Conservation (phyloP, 1,140 invertebrate species). For the Atta texana region DNA sequence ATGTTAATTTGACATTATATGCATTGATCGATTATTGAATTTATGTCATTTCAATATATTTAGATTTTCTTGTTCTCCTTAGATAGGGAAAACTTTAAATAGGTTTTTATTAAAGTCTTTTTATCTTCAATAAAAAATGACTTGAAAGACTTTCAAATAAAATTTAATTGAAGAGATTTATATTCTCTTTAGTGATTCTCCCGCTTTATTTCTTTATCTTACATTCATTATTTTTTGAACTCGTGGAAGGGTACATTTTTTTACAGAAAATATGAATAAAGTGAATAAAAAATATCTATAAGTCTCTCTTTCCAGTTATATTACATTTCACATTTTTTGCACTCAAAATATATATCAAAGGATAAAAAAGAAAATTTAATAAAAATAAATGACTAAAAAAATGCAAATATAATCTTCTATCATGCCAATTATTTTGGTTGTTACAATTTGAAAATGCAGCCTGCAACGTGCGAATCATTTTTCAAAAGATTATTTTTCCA, state of each 20-base stretch:
- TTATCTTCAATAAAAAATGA: background rate
- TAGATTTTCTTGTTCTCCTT: no score
- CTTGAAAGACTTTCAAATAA: background rate
- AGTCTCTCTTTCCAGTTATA: background rate
- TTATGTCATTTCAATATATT: no score
- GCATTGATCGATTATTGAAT: no score
- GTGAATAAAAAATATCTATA: background rate
- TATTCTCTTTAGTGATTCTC: background rate
- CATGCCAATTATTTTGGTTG: slow-evolving; percentile 7
- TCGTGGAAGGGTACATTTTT: background rate
- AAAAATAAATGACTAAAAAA: background rate
- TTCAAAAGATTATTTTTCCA: background rate
- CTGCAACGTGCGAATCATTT: background rate
- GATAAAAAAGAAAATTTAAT: background rate
- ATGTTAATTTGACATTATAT: no score
- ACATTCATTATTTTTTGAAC: background rate
- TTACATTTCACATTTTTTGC: background rate
- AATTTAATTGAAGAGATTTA: slow-evolving; percentile 5
- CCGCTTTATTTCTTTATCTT: background rate
- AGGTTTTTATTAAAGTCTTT: background rate
- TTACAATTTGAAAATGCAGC: background rate
- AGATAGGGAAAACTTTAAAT: background rate
- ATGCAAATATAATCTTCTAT: background rate
- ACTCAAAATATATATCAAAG: background rate
- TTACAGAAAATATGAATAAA: background rate